A percentile compares a stretch with the other conserved stretches of the same genome.
These are phyloP conservation scores for Gambelia wislizenii DNA, from an alignment of 2,797 vertebrate species.

Conservation along the genomic window DNA sequence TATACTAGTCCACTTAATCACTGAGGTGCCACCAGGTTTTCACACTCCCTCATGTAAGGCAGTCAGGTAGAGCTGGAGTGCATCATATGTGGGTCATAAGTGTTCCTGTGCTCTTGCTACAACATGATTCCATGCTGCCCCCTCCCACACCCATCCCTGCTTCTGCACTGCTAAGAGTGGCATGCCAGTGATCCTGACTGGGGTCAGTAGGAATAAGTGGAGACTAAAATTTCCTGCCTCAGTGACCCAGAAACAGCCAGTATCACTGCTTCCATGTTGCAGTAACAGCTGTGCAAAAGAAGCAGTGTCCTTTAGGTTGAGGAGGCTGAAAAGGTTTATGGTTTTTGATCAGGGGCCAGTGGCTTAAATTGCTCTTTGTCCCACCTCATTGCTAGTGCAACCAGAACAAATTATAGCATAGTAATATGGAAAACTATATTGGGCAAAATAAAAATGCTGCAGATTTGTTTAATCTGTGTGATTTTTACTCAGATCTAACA, in stretches of 20 bases:
- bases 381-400: neutral
- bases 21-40: neutral
- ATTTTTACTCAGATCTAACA: neutral
- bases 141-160: too few relatives aligned
- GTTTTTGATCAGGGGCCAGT: neutral
- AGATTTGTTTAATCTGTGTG: neutral
- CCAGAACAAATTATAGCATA: neutral
- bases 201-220: too few relatives aligned
- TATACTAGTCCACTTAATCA: neutral
- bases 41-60: neutral
- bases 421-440: neutral
- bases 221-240: too few relatives aligned
- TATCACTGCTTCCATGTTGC: too few relatives aligned
- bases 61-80: neutral
- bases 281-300: too few relatives aligned
- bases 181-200: too few relatives aligned
- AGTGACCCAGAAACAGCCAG: too few relatives aligned
- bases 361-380: neutral
- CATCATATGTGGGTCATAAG: neutral
- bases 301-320: too few relatives aligned
- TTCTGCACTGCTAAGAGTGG: neutral
- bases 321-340: neutral
- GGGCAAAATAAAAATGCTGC: neutral
- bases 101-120: neutral
- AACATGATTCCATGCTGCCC: too few relatives aligned